phyloP scores from a whole-genome alignment of 2,797 vertebrate genomes.

The Pipistrellus pygmaeus region DNA sequence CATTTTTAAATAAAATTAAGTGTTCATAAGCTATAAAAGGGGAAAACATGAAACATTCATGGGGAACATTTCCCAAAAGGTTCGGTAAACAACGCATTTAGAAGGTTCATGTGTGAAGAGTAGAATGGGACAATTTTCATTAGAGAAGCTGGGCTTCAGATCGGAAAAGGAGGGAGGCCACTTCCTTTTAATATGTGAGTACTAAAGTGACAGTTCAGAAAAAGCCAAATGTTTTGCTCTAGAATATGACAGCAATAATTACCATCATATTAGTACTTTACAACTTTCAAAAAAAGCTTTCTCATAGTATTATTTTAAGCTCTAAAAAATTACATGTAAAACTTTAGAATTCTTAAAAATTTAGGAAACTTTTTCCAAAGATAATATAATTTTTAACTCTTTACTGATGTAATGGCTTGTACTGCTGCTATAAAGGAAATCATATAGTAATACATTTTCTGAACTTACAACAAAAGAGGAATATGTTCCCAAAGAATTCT shows the following conservation, averaged over 20 bases:
- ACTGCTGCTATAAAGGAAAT: slow-evolving; percentile 58
- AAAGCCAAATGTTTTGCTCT: background rate
- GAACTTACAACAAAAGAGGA: slow-evolving; percentile 59
- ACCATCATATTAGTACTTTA: slow-evolving; percentile 1
- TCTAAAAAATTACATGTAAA: slow-evolving; percentile 56
- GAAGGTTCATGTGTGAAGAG: background rate
- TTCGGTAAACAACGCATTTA: background rate
- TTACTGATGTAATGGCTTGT: slow-evolving; percentile 62
- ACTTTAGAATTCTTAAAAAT: slow-evolving; percentile 55
- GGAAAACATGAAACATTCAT: background rate
- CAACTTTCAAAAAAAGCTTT: slow-evolving; percentile 43
- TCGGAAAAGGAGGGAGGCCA: background rate
- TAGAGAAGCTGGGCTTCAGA: background rate
- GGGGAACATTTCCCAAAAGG: slow-evolving; percentile 22
- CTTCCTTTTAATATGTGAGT: background rate
- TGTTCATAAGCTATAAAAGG: slow-evolving; percentile 5
- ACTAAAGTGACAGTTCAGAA: background rate
- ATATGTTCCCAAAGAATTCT: slow-evolving; percentile 23
- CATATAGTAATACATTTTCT: slow-evolving; percentile 2
- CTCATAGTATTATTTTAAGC: slow-evolving; percentile 48
- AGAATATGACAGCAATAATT: slow-evolving; percentile 2
- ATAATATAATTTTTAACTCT: slow-evolving; percentile 60
- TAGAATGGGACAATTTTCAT: background rate
- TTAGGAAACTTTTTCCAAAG: slow-evolving; percentile 63
- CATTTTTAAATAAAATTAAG: slow-evolving; percentile 61